These are phyloP conservation scores for Propsilocerus akamusi DNA, from an alignment of 1,140 invertebrate species.

Conservation along the genomic window DNA sequence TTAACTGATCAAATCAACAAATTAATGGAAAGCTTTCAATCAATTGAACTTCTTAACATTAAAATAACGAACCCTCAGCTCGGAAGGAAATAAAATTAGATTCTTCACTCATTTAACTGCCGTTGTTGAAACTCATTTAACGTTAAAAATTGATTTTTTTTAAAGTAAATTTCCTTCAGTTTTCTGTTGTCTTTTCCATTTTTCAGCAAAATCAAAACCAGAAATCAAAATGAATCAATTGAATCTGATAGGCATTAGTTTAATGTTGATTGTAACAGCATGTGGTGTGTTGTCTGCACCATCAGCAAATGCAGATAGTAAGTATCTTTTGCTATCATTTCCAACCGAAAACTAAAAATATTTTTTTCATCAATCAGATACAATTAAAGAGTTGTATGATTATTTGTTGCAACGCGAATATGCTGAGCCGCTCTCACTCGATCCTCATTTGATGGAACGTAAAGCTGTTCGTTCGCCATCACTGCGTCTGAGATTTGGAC, in stretches of 20 bases:
- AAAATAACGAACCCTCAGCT: no score
- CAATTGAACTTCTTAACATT: no score
- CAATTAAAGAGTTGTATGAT: slow-evolving; percentile 16
- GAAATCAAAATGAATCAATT: not conserved
- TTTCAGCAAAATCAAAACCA: not conserved
- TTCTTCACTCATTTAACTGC: no score
- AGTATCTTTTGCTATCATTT: not conserved
- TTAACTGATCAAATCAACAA: no score
- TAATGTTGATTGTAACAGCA: not conserved
- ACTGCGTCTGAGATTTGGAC: slow-evolving; percentile 44
- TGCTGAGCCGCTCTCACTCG: slow-evolving; percentile 19
- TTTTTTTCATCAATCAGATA: not conserved
- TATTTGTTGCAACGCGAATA: slow-evolving; percentile 22
- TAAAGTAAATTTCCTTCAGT: not conserved
- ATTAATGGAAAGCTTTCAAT: no score
- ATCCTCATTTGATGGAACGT: slow-evolving; percentile 41
- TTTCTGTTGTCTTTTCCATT: not conserved
- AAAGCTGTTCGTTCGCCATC: slow-evolving; percentile 51
- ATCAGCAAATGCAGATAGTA: not conserved
- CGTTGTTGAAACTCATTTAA: no score
- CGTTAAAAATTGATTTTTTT: no score
- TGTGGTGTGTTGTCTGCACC: not conserved
- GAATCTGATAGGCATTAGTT: not conserved
- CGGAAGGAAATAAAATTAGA: no score
- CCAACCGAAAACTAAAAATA: not conserved